Conservation (phyloP, 1,140 invertebrate species). For the Globodera ellingtonae region DNA sequence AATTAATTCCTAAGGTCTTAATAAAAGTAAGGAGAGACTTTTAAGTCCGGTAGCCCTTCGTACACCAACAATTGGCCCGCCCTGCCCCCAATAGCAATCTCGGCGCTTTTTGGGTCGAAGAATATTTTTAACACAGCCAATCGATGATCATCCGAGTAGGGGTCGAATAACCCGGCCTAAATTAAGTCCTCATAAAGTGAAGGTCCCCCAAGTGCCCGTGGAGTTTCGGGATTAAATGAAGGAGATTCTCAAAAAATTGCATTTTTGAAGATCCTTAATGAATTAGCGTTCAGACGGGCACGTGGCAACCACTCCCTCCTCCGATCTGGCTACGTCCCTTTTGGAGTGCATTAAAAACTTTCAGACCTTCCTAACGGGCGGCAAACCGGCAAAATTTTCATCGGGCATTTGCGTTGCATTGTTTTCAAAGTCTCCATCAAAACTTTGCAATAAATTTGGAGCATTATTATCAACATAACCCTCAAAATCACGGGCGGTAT, state of each 20-base stretch:
- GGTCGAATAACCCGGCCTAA: constrained; percentile 40
- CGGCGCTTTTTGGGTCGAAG: constrained; percentile 32
- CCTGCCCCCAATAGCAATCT: constrained; percentile 40
- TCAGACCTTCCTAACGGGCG: constrained; percentile 28
- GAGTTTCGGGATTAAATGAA: too few species aligned
- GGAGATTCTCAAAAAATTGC: too few species aligned
- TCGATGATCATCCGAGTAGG: constrained; percentile 40
- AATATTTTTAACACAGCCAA: constrained; percentile 38
- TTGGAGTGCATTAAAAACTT: too few species aligned
- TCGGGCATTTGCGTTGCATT: not conserved
- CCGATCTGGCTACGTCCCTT: too few species aligned
- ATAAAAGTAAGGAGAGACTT: not conserved
- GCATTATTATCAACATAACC: constrained; percentile 12
- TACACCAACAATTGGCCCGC: constrained; percentile 42
- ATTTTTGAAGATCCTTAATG: too few species aligned
- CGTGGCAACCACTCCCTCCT: too few species aligned
- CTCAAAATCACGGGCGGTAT: constrained; percentile 41
- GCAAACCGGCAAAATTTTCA: constrained; percentile 14
- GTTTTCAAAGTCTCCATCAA: constrained; percentile 13
- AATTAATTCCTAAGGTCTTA: not conserved
- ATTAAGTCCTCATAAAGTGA: not conserved
- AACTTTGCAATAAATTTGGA: not conserved
- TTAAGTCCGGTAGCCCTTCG: constrained; percentile 18
- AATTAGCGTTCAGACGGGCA: too few species aligned
- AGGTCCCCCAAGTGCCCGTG: too few species aligned